phyloP scores from a whole-genome alignment of 2,113 vertebrate genomes.

The Cyprinus carpio region DNA sequence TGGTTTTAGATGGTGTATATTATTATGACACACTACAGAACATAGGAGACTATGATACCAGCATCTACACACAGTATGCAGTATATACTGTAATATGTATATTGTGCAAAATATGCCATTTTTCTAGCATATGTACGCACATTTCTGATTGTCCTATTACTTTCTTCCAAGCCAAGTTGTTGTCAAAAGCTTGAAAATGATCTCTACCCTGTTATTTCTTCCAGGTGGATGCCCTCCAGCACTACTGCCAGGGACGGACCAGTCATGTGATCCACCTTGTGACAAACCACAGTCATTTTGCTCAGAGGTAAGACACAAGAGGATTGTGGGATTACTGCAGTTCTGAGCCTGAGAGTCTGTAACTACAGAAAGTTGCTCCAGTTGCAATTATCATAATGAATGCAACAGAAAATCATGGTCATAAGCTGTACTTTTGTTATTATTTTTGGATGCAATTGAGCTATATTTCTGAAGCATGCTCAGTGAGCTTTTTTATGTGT shows the following conservation, averaged over 20 bases:
- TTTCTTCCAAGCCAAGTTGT: not conserved
- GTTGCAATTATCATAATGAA: slow-evolving; percentile 33
- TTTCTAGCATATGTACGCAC: not conserved
- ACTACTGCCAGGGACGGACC: slow-evolving; percentile 82
- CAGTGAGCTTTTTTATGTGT: not conserved
- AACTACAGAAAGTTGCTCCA: not conserved
- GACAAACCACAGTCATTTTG: slow-evolving; percentile 88
- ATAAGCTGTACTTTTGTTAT: not conserved
- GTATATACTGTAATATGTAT: not conserved
- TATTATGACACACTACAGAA: not conserved
- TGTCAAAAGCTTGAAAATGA: not conserved
- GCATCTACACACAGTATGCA: not conserved
- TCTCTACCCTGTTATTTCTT: slow-evolving; percentile 44
- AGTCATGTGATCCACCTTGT: slow-evolving; percentile 90
- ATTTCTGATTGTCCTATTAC: not conserved
- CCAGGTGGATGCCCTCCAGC: slow-evolving; percentile 89
- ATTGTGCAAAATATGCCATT: not conserved
- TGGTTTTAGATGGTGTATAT: not conserved
- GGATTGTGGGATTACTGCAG: slow-evolving; percentile 23
- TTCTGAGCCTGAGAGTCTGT: not conserved
- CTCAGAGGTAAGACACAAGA: slow-evolving; percentile 82
- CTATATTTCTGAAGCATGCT: not conserved
- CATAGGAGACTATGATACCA: not conserved
- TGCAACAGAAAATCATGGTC: not conserved
- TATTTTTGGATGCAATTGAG: not conserved